phyloP scores from a whole-genome alignment of 2,797 vertebrate genomes.

The Helostoma temminkii region DNA sequence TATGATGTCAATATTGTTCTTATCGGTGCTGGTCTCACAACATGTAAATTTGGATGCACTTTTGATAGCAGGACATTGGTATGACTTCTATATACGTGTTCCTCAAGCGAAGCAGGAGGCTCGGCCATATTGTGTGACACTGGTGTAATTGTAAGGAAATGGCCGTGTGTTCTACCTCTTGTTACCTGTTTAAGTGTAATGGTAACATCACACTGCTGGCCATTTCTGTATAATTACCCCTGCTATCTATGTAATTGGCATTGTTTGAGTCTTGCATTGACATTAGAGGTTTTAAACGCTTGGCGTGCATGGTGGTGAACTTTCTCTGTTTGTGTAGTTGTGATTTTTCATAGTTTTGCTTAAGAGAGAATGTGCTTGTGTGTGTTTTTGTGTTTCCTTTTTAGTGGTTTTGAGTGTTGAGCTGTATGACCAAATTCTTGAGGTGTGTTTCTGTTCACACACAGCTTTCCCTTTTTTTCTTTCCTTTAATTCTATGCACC shows the following conservation, averaged over 20 bases:
- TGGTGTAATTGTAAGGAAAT: conserved; percentile 86
- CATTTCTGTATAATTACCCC: conserved; percentile 88
- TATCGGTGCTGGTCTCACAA: conserved; percentile 85
- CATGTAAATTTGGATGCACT: conserved; percentile 85
- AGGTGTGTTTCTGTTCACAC: conserved; percentile 59
- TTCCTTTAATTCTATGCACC: conserved; percentile 73
- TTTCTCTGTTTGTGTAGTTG: conserved; percentile 56
- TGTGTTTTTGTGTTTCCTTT: conserved; percentile 13
- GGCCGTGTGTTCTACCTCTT: conserved; percentile 88
- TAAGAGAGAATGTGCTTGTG: conserved; percentile 45
- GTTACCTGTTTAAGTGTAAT: conserved; percentile 88
- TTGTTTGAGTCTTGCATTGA: conserved; percentile 65
- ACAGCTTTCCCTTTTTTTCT: conserved; percentile 49
- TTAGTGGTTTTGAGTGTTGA: conserved; percentile 59
- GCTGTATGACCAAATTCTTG: conserved; percentile 77
- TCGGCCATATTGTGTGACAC: conserved; percentile 68
- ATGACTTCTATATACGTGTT: conserved; percentile 57
- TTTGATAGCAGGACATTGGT: conserved; percentile 79
- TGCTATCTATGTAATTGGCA: conserved; percentile 69
- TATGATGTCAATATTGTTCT: conserved; percentile 83
- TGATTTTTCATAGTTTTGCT: conserved; percentile 40
- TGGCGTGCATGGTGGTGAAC: conserved; percentile 52
- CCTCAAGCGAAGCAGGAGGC: conserved; percentile 48
- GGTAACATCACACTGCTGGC: conserved; percentile 87
- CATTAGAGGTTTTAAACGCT: conserved; percentile 59